These are phyloP conservation scores for Phalacrocorax brasilianus DNA, from an alignment of 2,113 vertebrate species.

Conservation along the genomic window DNA sequence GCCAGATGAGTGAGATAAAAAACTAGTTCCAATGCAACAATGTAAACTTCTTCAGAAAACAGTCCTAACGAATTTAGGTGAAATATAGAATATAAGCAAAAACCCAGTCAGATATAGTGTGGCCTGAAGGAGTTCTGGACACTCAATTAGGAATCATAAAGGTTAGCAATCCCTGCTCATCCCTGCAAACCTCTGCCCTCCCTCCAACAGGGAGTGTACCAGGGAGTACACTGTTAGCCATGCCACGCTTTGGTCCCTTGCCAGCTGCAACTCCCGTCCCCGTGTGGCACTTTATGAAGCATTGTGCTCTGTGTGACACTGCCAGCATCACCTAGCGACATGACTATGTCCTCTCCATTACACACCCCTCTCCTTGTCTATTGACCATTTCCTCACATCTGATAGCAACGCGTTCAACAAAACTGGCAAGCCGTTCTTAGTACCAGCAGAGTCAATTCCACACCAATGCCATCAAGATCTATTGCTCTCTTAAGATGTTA, in stretches of 20 bases:
- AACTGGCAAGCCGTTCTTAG: neutral
- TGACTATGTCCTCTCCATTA: neutral
- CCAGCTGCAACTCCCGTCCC: neutral
- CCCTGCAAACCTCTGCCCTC: neutral
- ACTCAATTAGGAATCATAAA: neutral
- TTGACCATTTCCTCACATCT: neutral
- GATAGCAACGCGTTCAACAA: fast-evolving
- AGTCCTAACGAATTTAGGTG: neutral
- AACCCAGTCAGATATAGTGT: fast-evolving
- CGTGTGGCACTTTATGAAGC: fast-evolving
- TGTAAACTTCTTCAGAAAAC: neutral
- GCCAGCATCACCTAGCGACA: neutral
- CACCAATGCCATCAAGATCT: neutral
- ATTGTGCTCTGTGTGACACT: neutral
- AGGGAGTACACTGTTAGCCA: too few species aligned
- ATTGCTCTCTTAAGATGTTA: neutral
- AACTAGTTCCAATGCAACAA: neutral
- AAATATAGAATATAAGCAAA: neutral
- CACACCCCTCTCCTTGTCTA: neutral
- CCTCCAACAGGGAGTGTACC: neutral
- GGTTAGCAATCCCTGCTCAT: neutral
- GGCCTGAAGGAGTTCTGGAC: neutral
- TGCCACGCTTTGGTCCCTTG: fast-evolving
- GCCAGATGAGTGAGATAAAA: neutral
- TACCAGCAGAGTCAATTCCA: neutral